Evolutionary conservation across 1,140 invertebrate species (phyloP), one percentile per base, ranked within the genome.

Genomic region (Melitaea cinxia): DNA sequence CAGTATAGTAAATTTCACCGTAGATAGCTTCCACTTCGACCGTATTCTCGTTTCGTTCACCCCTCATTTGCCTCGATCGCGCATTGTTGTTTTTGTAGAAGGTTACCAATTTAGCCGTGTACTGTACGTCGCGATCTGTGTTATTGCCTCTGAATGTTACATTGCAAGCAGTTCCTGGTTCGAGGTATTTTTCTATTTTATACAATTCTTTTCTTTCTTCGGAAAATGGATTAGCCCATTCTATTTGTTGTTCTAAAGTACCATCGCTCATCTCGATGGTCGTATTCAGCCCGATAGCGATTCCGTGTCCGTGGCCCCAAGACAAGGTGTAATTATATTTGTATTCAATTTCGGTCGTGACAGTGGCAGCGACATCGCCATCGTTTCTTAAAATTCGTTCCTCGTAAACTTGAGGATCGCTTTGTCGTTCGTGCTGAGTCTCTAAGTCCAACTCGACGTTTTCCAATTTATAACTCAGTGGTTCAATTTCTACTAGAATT

Each of bases 251-350:
- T 3, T 93, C 82, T 24, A 75, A 74, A 0, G 91, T 91, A 2
- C 92, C 92, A 68, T 95, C 94, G 15, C 87, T 90, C 60, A 94
- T 85, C 33, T 86, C 92, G 50, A 96, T 93, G 12, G 91, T 93
- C 7, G 95, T 96, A 57, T 94, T 94, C 50, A 96, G 82, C 0
- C 95, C 95, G 56, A 94, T 95, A 4, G 95, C 92, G 58, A 96
- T 94, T 0, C 94, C 95, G 64, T 95, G 94, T 0, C 94, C 94
- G 60, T 96, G 94, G 21, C 95, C 95, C 95, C 95, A 96, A 75
- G 94, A 94, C 50, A 95, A 85, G 0, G 91, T 92, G 61, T 96
- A 94, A 39, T 94, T 93, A 65, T 93, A 95, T 10, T 93, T 92
- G 78, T 95, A 96, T 64, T 85, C 92, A 28, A 96, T 93, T 17